phyloP scores from a whole-genome alignment of 2,888 invertebrate species.

The Orchesella flavescens region DNA sequence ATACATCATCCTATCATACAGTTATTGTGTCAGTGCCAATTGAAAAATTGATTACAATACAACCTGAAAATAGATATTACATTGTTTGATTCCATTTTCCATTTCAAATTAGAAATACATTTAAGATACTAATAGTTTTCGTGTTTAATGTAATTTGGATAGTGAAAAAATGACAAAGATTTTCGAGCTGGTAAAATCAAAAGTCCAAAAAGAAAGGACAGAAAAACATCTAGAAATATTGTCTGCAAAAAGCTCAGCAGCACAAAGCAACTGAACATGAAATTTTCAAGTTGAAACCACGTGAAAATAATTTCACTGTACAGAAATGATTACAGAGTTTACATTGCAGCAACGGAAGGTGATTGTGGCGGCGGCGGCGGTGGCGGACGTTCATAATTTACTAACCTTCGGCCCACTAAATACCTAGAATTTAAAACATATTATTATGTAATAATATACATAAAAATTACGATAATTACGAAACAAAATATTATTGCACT shows the following conservation, averaged over 20 bases:
- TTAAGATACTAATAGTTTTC: background rate
- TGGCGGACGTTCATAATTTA: conserved; percentile 86
- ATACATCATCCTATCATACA: too few species aligned
- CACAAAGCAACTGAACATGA: conserved; percentile 31
- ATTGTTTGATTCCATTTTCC: too few species aligned
- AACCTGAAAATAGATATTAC: too few species aligned
- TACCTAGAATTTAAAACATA: conserved; percentile 76
- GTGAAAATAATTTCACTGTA: background rate
- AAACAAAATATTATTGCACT: conserved; percentile 63
- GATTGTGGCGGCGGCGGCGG: conserved; percentile 67
- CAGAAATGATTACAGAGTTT: conserved; percentile 17
- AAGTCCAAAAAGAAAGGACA: too few species aligned
- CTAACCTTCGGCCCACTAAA: conserved; percentile 94
- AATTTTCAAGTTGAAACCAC: conserved; percentile 25
- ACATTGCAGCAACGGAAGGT: conserved; percentile 59
- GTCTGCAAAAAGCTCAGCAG: conserved; percentile 49
- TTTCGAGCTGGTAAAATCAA: too few species aligned
- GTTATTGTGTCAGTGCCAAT: too few species aligned
- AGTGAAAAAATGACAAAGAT: too few species aligned
- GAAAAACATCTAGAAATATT: conserved; percentile 30
- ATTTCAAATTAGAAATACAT: background rate
- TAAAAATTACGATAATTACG: background rate
- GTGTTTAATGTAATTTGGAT: too few species aligned
- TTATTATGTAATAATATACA: too few species aligned
- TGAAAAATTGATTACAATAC: too few species aligned